Evolutionary conservation across 2,888 invertebrate genomes (phyloP).

Genomic region (Paralinhomoeus sp.): DNA sequence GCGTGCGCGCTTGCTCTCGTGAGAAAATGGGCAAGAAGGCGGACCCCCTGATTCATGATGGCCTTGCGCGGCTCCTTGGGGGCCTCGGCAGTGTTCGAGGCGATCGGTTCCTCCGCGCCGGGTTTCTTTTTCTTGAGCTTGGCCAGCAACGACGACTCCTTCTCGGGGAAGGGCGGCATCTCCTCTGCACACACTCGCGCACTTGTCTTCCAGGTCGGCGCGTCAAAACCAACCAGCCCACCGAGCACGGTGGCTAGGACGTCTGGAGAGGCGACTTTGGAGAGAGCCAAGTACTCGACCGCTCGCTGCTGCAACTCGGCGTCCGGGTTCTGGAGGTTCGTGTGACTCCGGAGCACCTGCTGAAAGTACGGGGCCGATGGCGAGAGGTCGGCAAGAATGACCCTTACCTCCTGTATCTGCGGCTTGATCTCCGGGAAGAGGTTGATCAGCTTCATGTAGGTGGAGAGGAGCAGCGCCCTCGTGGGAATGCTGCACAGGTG

Average conservation of each 20-base stretch:
- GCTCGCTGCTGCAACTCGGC: slow-evolving; percentile 94
- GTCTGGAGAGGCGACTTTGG: slow-evolving; percentile 82
- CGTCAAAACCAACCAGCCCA: no score
- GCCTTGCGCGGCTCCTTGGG: no score
- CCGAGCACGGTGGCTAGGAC: slow-evolving; percentile 42
- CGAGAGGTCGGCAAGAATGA: background rate
- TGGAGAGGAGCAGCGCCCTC: slow-evolving; percentile 76
- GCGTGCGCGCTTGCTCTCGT: no score
- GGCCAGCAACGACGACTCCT: slow-evolving; percentile 78
- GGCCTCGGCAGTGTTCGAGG: no score
- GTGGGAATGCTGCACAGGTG: slow-evolving; percentile 93
- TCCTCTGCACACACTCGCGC: no score
- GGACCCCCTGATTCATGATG: no score
- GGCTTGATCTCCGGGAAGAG: slow-evolving; percentile 92
- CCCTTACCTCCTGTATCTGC: slow-evolving; percentile 79
- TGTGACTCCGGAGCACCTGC: slow-evolving; percentile 41
- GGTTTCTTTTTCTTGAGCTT: slow-evolving; percentile 94
- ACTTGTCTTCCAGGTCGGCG: no score
- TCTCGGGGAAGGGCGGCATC: slow-evolving; percentile 98
- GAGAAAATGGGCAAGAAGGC: no score
- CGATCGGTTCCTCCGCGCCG: no score
- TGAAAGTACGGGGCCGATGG: background rate
- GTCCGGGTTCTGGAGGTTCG: slow-evolving; percentile 85
- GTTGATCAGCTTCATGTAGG: slow-evolving; percentile 97
- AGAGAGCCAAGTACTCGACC: slow-evolving; percentile 84